Base-by-base conservation (phyloP, 1,140 invertebrate species). In the Cyphomyrmex costatus region DNA sequence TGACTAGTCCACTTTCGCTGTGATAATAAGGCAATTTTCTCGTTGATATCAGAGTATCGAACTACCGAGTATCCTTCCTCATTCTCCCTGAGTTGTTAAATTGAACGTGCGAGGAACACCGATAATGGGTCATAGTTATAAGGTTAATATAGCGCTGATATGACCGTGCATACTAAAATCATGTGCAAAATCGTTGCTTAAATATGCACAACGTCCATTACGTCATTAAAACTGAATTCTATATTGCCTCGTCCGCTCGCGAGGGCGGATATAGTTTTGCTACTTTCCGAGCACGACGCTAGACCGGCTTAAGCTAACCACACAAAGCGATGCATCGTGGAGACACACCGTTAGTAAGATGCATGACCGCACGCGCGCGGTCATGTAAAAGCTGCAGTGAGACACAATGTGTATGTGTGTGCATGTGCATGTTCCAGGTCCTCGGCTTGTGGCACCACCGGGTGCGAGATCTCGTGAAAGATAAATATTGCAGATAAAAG, bases 271-370 rank as follows among this genome's bases (percentile, higher is more conserved):
- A 27, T 12, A 7, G 79, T 36, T 60, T 79, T 79, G 77, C 46
- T 49, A 30, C 61, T 73, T 61, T 66, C 60, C 4, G 21, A 76
- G 56, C 70, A 36, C 70, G 80, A 49, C 36, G 46, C 24, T 27
- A 30, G 76, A 36, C 63, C 33, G 24, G 78, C 49, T 79, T 79
- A 51, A 80, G 66, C 68, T 49, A 85, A 66, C 60, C 80, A 27
- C 46, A 66, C 63, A 73, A 86, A 86, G 56, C 79, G 66, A 86
- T 80, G 85, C 58, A 84, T 89, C 85, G 68, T 42, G 46, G 68
- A 61, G 65, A 86, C 56, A 68, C 66, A 14, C 76, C 79, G 65
- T 90, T 87, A 80, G 66, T 58, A 88, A 89, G 88, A 89, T 66
- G 60, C 85, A 89, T 82, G 63, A n/a, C 49, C 49, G 49, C 70